These are phyloP conservation scores for Armadillidium nasatum DNA, from an alignment of 1,140 invertebrate genomes.

Conservation along the genomic window DNA sequence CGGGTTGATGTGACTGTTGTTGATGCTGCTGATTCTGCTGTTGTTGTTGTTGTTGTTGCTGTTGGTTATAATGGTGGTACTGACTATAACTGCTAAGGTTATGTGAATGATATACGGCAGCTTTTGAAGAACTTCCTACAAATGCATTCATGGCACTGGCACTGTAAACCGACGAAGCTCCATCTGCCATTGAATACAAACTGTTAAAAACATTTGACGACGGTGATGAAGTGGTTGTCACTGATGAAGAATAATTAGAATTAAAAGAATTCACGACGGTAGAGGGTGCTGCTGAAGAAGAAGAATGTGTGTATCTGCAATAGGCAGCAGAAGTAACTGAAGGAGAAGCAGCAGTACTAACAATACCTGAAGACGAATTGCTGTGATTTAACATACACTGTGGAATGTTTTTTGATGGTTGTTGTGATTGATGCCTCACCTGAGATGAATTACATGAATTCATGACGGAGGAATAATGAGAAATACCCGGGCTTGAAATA, in stretches of 20 bases:
- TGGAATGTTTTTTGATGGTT: too few relatives aligned
- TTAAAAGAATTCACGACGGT: not conserved
- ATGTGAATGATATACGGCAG: too few relatives aligned
- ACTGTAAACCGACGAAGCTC: not conserved
- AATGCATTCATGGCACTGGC: not conserved
- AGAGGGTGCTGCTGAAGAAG: not conserved
- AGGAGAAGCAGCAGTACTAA: not conserved
- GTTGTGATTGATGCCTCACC: too few relatives aligned
- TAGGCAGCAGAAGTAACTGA: not conserved
- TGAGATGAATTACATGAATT: too few relatives aligned
- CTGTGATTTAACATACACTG: too few relatives aligned
- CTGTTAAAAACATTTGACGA: not conserved
- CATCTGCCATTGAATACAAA: not conserved
- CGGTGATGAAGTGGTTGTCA: not conserved
- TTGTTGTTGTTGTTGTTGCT: not conserved
- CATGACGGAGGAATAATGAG: too few relatives aligned
- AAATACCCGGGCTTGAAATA: too few relatives aligned
- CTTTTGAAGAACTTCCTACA: not conserved
- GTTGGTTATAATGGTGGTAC: too few relatives aligned
- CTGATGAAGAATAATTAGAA: not conserved
- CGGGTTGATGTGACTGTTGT: not conserved
- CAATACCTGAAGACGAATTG: too few relatives aligned
- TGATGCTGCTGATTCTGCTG: not conserved
- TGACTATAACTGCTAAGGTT: too few relatives aligned
- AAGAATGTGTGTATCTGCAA: not conserved